A percentile compares a stretch with the other conserved stretches of the same genome.
phyloP scores from a whole-genome alignment of 53 echinoderm and acorn worm genomes.

The Crossaster papposus region DNA sequence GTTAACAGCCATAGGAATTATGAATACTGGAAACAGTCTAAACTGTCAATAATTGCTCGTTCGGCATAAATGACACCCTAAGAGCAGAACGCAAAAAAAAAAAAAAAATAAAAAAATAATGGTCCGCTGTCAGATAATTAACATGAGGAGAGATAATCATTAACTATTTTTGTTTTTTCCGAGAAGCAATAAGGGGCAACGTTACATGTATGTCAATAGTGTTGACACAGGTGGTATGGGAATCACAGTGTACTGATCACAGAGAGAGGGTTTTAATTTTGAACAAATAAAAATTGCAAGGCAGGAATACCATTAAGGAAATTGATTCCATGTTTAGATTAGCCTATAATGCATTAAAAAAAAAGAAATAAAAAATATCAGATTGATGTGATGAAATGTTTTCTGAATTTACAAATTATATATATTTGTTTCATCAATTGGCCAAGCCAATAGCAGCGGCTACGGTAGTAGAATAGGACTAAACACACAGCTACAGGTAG shows the following conservation, averaged over 20 bases:
- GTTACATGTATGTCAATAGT: constrained; percentile 23
- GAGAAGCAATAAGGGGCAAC: not conserved
- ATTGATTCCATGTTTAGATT: not conserved
- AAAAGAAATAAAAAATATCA: no score
- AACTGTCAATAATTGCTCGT: constrained; percentile 7
- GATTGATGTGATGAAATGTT: no score
- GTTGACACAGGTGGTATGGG: constrained; percentile 46
- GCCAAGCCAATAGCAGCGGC: no score
- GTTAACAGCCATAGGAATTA: not conserved
- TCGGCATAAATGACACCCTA: constrained; percentile 8
- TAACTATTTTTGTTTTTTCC: constrained; percentile 9
- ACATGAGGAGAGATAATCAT: constrained; percentile 1
- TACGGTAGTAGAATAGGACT: no score
- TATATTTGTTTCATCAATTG: no score
- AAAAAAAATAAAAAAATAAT: not conserved
- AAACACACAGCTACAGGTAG: no score
- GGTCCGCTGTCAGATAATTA: constrained; percentile 10
- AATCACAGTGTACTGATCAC: not conserved
- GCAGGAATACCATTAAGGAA: not conserved
- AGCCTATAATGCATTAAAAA: no score
- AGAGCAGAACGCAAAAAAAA: not conserved
- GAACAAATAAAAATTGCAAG: not conserved
- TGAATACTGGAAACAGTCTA: constrained; percentile 2
- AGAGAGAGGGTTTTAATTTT: not conserved
- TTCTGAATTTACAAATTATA: no score